Evolutionary conservation across 2,113 vertebrate genomes (phyloP).

Genomic region (Nipponia nippon): DNA sequence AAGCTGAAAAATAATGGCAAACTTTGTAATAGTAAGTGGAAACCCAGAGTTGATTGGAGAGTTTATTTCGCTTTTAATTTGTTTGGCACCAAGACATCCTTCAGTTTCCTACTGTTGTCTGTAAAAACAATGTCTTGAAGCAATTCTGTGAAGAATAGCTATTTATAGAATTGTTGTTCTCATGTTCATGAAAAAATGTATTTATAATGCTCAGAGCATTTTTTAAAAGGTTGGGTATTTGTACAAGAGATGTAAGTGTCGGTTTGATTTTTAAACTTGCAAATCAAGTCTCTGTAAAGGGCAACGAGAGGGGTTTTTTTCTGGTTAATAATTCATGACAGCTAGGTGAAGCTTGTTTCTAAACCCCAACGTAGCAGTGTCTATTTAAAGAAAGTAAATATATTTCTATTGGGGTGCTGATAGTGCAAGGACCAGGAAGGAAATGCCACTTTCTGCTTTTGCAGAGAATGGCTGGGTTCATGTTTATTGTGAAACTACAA

Average conservation of each 20-base stretch:
- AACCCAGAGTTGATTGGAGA: constrained; percentile 20
- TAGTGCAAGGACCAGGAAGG: background rate
- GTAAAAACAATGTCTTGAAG: constrained; percentile 75
- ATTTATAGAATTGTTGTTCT: constrained; percentile 73
- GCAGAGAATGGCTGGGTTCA: background rate
- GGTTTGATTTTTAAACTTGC: constrained; percentile 70
- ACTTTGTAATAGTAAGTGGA: constrained; percentile 46
- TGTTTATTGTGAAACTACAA: background rate
- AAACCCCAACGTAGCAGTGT: constrained; percentile 27
- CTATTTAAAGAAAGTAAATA: constrained; percentile 41
- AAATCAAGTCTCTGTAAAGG: constrained; percentile 68
- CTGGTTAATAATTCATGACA: constrained; percentile 71
- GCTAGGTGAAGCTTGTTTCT: constrained; percentile 37
- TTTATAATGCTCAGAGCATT: constrained; percentile 66
- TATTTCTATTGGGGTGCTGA: background rate
- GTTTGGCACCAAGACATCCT: constrained; percentile 60
- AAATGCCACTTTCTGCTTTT: background rate
- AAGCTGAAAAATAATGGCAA: background rate
- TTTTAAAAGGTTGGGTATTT: constrained; percentile 64
- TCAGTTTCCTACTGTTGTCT: constrained; percentile 76
- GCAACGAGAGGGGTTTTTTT: constrained; percentile 40
- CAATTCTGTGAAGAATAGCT: constrained; percentile 27
- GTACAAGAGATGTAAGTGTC: constrained; percentile 58
- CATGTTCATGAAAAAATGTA: constrained; percentile 62
- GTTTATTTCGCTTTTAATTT: constrained; percentile 58